These are phyloP conservation scores for Hoplostethus mediterraneus DNA, from an alignment of 2,797 vertebrate species.

Conservation along the genomic window DNA sequence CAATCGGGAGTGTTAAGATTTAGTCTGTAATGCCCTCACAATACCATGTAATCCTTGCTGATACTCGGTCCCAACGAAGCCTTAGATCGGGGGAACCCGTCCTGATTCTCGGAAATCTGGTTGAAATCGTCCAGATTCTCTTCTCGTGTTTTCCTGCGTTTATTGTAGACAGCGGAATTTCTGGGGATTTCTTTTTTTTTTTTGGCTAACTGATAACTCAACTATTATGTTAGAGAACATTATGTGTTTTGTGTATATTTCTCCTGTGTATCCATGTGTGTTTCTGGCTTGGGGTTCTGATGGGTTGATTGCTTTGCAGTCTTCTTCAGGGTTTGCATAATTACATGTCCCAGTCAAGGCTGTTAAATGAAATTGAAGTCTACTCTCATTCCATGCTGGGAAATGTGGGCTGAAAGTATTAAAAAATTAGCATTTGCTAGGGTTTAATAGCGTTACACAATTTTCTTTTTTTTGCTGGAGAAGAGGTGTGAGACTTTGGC, in stretches of 20 bases:
- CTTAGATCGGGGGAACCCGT: no score
- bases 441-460: constrained; percentile 24
- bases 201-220: no score
- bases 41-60: no score
- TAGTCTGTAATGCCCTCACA: no score
- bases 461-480: constrained; percentile 17
- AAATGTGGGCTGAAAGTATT: constrained; percentile 21
- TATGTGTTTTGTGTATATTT: background rate
- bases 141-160: no score
- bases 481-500: constrained; percentile 50
- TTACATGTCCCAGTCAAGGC: background rate
- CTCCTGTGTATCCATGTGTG: background rate
- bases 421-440: constrained; percentile 33
- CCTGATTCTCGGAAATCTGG: no score
- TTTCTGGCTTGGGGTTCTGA: background rate
- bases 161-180: no score
- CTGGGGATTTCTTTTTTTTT: no score
- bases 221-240: no score
- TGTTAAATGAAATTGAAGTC: background rate
- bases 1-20: no score
- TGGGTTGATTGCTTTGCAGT: background rate
- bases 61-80: no score
- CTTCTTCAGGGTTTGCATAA: background rate
- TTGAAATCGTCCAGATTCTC: no score
- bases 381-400: background rate